Evolutionary conservation across 92 coral and sea anemone species (phyloP).

Genomic region (Epizoanthus rinbou): DNA sequence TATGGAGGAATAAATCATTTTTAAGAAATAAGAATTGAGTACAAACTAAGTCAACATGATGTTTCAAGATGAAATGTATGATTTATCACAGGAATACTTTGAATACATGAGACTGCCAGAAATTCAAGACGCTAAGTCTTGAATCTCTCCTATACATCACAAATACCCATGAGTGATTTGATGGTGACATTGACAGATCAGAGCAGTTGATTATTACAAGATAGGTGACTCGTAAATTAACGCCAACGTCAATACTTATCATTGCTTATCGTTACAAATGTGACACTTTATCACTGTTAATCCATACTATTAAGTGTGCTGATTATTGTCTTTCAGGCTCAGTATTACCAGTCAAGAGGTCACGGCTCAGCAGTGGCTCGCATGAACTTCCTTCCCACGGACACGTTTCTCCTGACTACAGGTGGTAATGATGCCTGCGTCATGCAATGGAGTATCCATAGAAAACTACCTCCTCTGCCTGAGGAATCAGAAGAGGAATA

Average conservation of each 20-base stretch:
- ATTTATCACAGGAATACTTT: too few species aligned
- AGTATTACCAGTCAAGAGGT: slow-evolving; percentile 87
- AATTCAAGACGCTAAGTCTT: neutral
- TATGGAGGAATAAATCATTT: too few species aligned
- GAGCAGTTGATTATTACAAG: too few species aligned
- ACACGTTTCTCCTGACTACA: slow-evolving; percentile 74
- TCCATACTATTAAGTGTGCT: neutral
- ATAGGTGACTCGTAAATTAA: too few species aligned
- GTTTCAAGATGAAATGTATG: too few species aligned
- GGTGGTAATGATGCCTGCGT: slow-evolving; percentile 84
- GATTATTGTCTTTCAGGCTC: slow-evolving; percentile 55
- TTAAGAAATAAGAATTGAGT: too few species aligned
- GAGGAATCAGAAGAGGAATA: slow-evolving; percentile 59
- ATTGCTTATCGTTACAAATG: neutral
- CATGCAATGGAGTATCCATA: slow-evolving; percentile 82
- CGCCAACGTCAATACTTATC: too few species aligned
- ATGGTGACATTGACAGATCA: too few species aligned
- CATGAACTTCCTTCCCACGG: slow-evolving; percentile 75
- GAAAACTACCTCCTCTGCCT: slow-evolving; percentile 53
- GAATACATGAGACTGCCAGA: too few species aligned
- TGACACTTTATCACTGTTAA: neutral
- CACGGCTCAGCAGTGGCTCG: slow-evolving; percentile 86
- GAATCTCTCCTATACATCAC: neutral
- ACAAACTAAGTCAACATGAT: too few species aligned
- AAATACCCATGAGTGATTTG: too few species aligned